Base-by-base conservation (phyloP, 2,113 vertebrate species). In the Salvelinus sp. region DNA sequence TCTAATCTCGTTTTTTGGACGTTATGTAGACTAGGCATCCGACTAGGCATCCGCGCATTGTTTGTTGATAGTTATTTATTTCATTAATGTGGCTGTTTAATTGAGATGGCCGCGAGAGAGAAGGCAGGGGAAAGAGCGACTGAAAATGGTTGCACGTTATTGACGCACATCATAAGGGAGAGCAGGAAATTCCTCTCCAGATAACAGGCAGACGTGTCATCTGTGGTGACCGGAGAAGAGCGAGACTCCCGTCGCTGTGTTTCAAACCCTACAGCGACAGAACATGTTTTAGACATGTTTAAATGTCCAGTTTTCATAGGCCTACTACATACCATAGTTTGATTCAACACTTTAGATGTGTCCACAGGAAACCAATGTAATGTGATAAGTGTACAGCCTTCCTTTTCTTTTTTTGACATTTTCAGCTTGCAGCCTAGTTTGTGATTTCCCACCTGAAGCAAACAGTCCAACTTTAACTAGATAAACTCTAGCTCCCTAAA, bases 81-180 rank as follows among this genome's bases (percentile, higher is more conserved):
- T 92, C 87, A 94, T 92, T 92, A 92, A 91, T 87, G 90, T 88
- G 88, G 69, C 83, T 81, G 80, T 91, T 90, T 93, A 93, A 93
- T 93, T 93, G 93, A 93, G 92, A 93, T 93, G 93, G 93, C 92
- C 91, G 92, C 93, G 91, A 90, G 92, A 93, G 91, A 89, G 89
- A 79, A 87, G 83, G 78, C 25, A 22, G 88, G 90, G 85, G 83
- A 87, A 82, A 88, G 90, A 90, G 89, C 88, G 87, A 84, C 87
- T 92, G 91, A 90, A 94, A 93, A 94, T 93, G 92, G 93, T 93
- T 92, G 92, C 91, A 89, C 92, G 89, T 91, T 92, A 90, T 91
- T 94, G 92, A 93, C 91, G 92, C 91, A 91, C 91, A 91, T 92
- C 90, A 91, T 69, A 88, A 88, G 87, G 82, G 86, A 82, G 86